Base-by-base conservation (phyloP, 1,140 invertebrate genomes). In the Arion vulgaris region DNA sequence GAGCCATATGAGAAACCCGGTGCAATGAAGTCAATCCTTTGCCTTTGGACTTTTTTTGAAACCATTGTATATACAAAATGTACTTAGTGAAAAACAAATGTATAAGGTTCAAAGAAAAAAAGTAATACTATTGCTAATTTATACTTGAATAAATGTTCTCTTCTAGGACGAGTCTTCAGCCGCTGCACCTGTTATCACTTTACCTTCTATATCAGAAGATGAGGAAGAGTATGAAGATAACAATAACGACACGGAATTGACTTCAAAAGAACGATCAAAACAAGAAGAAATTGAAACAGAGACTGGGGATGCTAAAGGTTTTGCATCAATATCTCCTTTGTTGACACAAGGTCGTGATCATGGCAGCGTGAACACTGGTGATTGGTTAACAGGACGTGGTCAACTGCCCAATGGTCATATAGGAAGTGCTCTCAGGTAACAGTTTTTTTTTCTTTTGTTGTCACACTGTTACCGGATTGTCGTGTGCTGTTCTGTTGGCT, bases 181-280 rank as follows among this genome's bases (percentile, higher is more conserved):
- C 9, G 75, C 85, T 1, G 83, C 81, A 5, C 87, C 87, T 53
- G 79, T 86, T 39, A 86, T 85, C 68, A 91, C 88, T 15, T 74
- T 91, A 11, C 90, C 90, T 9, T 90, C 89, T 1, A 91, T 91
- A 76, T 91, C 90, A 0, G 90, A 91, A 73, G 88, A 91, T 77
- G 89, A 90, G 41, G 88, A 88, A n/a, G 84, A 84, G 19, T 84
- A 88, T 19, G 86, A 88, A n/a, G 78, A 82, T 2, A 76, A 83
- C 13, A 85, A 88, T 28, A 84, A 83, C 62, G 76, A 85, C 36
- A 32, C 28, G 28, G 62, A 66, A 32, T 0, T 66, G 28, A 32
- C 28, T 7, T 66, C 62, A 66, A 66, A 66, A 32, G 62, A 66
- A 17, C 4, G 17, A 66, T 32, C 32, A 66, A 28, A 66, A 66